Evolutionary conservation across 1,140 invertebrate genomes (phyloP), one percentile per base, ranked within the genome.

Genomic region (fruit fly (Drosophila melanogaster)): DNA sequence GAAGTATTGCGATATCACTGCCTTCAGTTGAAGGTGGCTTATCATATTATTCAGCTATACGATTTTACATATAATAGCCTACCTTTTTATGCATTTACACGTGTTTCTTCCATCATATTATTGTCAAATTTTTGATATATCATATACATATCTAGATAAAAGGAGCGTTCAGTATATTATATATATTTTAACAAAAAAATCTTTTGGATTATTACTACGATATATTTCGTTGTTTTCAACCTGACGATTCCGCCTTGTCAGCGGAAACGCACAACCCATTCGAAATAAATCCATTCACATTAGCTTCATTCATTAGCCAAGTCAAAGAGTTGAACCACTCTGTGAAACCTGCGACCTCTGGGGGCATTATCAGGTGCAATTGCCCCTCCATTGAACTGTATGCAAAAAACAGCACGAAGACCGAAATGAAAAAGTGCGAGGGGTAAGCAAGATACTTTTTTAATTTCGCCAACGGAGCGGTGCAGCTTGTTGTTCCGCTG

Each of bases 231-330:
- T 15, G 7, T 8, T 15, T 26, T 10, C n/a, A 22, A 2, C 14
- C 14, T 8, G n/a, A 15, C n/a, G 14, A 15, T 11, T 14, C 24
- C 14, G 14, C 50, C 10, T 40, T 40, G 53, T 3, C 33, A 17
- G 8, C n/a, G n/a, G 40, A 37, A 70, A 30, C 30, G 35, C 37
- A n/a, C 49, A 10, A 53, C 41, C 55, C 47, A 46, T 62, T 69
- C 37, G 14, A 37, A 69, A 37, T 35, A 55, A 50, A 61, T 41
- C 40, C 62, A 64, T 69, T 73, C 43, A 56, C 33, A 51, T 71
- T 70, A 67, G 69, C 26, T 53, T 57, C 64, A 75, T 75, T 87
- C 69, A 81, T 78, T 72, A 59, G 50, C 17, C 53, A 30, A 73
- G 30, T 54, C 69, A 73, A 37, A 38, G 33, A 53, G 58, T 77